A percentile compares a stretch with the other conserved stretches of the same genome.
Conservation (phyloP, 2,113 vertebrate species). For the Columba janthina region DNA sequence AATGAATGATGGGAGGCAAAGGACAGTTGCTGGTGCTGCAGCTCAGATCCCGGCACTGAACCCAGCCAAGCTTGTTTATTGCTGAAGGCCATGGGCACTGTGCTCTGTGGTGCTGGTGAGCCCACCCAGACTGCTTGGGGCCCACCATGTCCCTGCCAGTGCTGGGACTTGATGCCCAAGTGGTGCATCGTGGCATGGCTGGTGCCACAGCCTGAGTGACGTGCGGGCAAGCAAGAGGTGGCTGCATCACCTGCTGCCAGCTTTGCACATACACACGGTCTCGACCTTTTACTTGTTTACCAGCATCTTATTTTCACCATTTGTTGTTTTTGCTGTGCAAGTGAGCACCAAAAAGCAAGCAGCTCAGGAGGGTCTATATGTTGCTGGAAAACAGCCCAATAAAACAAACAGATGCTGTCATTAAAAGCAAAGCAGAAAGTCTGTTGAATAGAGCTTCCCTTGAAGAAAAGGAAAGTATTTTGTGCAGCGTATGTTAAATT, state of each 20-base stretch:
- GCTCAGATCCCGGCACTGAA: accelerated
- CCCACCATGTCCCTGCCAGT: accelerated
- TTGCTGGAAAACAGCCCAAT: neutral
- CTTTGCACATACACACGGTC: neutral
- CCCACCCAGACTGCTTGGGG: accelerated
- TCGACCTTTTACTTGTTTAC: neutral
- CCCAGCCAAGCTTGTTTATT: too few relatives aligned
- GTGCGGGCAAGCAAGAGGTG: accelerated
- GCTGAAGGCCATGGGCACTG: neutral
- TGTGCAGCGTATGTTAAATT: neutral
- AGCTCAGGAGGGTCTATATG: accelerated
- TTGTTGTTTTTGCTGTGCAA: neutral
- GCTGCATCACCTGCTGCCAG: accelerated
- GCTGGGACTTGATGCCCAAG: accelerated
- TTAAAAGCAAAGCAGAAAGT: neutral
- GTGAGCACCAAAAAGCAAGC: neutral
- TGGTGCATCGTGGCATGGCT: accelerated
- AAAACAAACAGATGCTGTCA: slow-evolving; percentile 1
- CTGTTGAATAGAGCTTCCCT: neutral
- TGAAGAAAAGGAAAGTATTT: neutral
- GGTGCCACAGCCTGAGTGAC: accelerated
- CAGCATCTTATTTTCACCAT: neutral
- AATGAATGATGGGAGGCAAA: neutral
- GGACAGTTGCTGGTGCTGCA: neutral
- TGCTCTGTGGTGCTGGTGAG: neutral